phyloP scores from a whole-genome alignment of 2,888 invertebrate genomes.

The Argyra leucocephala region DNA sequence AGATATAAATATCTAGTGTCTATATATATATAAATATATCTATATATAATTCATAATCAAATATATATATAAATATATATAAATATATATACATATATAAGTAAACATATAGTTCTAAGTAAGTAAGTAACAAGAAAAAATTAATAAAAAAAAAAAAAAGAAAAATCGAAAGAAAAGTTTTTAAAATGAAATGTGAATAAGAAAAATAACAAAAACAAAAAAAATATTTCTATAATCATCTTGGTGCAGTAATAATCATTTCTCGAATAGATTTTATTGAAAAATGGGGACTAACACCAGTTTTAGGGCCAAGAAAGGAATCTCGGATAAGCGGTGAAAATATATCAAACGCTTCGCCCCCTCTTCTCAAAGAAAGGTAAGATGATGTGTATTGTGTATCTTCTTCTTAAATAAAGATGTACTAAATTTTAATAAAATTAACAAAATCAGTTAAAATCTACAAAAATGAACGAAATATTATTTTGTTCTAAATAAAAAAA shows the following conservation, averaged over 20 bases:
- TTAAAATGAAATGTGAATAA: slow-evolving; percentile 20
- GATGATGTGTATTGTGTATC: no score
- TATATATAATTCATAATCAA: no score
- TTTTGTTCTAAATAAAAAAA: no score
- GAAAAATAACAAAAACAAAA: slow-evolving; percentile 23
- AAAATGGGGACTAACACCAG: slow-evolving; percentile 97
- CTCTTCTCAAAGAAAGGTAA: slow-evolving; percentile 46
- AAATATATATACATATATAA: no score
- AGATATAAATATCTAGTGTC: no score
- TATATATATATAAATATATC: no score
- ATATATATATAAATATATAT: no score
- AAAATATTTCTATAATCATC: slow-evolving; percentile 32
- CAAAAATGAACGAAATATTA: no score
- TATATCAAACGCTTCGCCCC: slow-evolving; percentile 43
- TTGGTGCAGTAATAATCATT: slow-evolving; percentile 54
- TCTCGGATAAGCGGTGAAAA: slow-evolving; percentile 62
- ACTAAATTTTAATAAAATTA: no score
- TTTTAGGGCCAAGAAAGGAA: slow-evolving; percentile 93
- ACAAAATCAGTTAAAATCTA: no score
- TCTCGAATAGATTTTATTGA: slow-evolving; percentile 95
- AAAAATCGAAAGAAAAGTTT: slow-evolving; percentile 24
- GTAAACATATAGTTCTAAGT: slow-evolving; percentile 4
- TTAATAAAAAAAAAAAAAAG: slow-evolving; percentile 17
- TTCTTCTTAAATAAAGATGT: no score
- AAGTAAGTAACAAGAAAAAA: slow-evolving; percentile 11